phyloP scores from a whole-genome alignment of 2,113 vertebrate species.

The Typhlomys cinereus region DNA sequence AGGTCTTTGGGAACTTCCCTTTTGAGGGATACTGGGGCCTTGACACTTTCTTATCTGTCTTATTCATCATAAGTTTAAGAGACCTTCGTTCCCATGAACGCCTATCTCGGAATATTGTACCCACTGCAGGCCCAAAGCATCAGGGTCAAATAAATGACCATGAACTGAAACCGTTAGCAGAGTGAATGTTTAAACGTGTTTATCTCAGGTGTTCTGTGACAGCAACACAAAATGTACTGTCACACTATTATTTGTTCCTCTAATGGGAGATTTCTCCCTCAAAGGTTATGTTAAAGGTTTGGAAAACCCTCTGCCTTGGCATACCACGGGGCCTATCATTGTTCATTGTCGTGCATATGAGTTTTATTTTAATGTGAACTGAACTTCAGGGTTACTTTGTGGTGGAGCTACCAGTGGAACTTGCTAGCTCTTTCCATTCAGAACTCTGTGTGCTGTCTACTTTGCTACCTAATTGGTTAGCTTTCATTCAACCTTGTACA shows the following conservation, averaged over 20 bases:
- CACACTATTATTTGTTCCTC: not conserved
- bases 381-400: not conserved
- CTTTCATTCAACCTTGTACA: conserved; percentile 61
- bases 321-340: not conserved
- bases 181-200: not conserved
- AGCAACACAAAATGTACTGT: not conserved
- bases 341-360: not conserved
- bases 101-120: not conserved
- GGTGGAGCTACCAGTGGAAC: not conserved
- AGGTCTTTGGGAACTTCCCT: too few species aligned
- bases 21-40: not conserved
- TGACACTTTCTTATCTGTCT: not conserved
- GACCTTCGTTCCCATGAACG: not conserved
- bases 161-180: not conserved
- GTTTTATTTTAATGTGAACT: conserved; percentile 15
- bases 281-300: not conserved
- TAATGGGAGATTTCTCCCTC: not conserved
- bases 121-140: not conserved
- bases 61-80: not conserved
- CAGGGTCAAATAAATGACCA: too few species aligned
- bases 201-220: not conserved
- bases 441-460: not conserved
- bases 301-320: not conserved
- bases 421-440: not conserved
- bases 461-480: conserved; percentile 61